A percentile compares a stretch with the other conserved stretches of the same genome.
These are phyloP conservation scores for Camelus bactrianus DNA, from an alignment of 2,113 vertebrate genomes.

Conservation along the genomic window DNA sequence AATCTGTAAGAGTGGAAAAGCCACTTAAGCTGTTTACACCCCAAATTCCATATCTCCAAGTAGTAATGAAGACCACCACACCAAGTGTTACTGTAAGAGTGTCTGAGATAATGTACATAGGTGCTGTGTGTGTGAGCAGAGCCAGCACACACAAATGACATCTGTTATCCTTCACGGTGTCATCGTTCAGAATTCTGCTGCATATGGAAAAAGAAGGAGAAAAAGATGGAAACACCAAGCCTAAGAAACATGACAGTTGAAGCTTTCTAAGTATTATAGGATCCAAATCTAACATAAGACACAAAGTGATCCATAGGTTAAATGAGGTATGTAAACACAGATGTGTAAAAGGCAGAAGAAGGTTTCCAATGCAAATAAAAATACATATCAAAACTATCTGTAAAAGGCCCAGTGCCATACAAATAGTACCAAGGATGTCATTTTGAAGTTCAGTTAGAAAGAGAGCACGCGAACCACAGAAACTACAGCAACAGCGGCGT, in stretches of 20 bases:
- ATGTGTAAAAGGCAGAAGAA: background rate
- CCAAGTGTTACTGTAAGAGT: background rate
- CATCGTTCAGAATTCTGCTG: background rate
- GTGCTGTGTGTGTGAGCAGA: background rate
- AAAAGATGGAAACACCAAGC: background rate
- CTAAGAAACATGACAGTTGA: background rate
- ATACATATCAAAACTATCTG: background rate
- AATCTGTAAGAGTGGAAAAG: background rate
- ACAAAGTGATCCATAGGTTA: background rate
- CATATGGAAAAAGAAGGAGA: background rate
- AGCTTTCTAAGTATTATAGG: background rate
- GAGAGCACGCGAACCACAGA: fast-evolving
- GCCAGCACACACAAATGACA: background rate
- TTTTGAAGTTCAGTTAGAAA: background rate
- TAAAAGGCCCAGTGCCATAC: background rate
- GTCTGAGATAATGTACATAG: background rate
- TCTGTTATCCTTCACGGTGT: background rate
- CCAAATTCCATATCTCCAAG: background rate
- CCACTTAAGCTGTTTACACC: background rate
- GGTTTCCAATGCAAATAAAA: background rate
- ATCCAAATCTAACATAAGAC: background rate
- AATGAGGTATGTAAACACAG: background rate
- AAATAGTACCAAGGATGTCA: background rate
- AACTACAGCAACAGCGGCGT: background rate
- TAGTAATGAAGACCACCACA: background rate